Conservation (phyloP, 1,140 invertebrate genomes). For the Bradysia coprophila region DNA sequence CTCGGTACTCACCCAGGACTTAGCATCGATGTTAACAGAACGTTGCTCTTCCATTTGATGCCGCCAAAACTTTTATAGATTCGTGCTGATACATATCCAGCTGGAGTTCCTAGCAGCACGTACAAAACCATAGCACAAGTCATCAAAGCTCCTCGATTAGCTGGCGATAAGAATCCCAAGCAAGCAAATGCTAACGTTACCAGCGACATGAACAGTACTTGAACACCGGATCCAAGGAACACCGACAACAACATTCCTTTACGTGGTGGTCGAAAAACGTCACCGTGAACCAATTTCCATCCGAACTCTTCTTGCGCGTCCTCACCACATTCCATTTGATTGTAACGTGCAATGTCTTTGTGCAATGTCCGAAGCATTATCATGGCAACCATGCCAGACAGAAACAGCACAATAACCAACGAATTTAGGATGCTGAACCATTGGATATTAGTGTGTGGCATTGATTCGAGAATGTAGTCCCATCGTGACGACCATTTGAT, state of each 20-base stretch:
- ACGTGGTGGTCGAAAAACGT: slow-evolving; percentile 88
- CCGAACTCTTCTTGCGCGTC: slow-evolving; percentile 97
- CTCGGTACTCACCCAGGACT: slow-evolving; percentile 77
- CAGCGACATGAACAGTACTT: slow-evolving; percentile 66
- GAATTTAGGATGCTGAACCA: slow-evolving; percentile 95
- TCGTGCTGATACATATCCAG: slow-evolving; percentile 88
- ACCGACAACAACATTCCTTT: slow-evolving; percentile 94
- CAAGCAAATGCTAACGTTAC: slow-evolving; percentile 87
- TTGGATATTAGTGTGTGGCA: slow-evolving; percentile 97
- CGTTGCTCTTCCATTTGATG: slow-evolving; percentile 96
- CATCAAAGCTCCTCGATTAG: slow-evolving; percentile 95
- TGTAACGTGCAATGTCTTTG: slow-evolving; percentile 97
- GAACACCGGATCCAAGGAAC: slow-evolving; percentile 83
- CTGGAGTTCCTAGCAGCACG: slow-evolving; percentile 85
- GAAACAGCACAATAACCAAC: slow-evolving; percentile 70
- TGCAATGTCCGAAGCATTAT: slow-evolving; percentile 92
- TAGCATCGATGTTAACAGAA: slow-evolving; percentile 85
- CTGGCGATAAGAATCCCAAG: slow-evolving; percentile 92
- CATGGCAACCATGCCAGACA: slow-evolving; percentile 99
- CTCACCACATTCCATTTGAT: slow-evolving; percentile 90
- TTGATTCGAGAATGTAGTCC: slow-evolving; percentile 98
- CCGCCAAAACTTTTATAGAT: slow-evolving; percentile 98
- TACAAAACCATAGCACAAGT: slow-evolving; percentile 92
- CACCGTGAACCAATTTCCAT: slow-evolving; percentile 95
- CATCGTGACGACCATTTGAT: slow-evolving; percentile 97